These are phyloP conservation scores for Phortica variegata DNA, from an alignment of 1,140 invertebrate species.

Conservation along the genomic window DNA sequence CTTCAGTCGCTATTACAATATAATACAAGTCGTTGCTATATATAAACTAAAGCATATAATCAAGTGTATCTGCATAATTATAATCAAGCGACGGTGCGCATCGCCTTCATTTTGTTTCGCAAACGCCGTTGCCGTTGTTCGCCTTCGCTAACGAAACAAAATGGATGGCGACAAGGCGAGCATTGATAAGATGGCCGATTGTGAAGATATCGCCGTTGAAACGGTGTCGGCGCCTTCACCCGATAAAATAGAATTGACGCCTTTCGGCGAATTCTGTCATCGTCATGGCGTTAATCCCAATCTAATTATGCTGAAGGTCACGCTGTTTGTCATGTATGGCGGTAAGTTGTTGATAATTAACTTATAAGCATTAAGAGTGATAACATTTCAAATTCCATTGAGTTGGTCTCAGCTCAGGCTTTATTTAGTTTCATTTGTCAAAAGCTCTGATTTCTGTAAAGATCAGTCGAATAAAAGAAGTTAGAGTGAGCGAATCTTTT, in stretches of 20 bases:
- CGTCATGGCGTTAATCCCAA: conserved; percentile 67
- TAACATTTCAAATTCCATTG: neutral
- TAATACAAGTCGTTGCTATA: conserved; percentile 13
- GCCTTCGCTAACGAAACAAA: conserved; percentile 28
- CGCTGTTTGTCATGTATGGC: conserved; percentile 78
- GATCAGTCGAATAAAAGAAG: too few species aligned
- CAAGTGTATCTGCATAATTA: conserved; percentile 1
- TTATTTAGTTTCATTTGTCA: neutral
- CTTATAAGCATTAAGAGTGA: too few species aligned
- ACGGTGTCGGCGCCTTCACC: conserved; percentile 12
- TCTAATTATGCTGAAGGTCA: conserved; percentile 75
- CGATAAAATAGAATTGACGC: conserved; percentile 44
- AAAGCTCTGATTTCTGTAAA: too few species aligned
- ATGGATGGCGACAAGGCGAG: conserved; percentile 46
- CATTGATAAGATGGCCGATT: conserved; percentile 21
- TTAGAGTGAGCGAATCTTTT: too few species aligned
- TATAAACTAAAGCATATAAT: conserved; percentile 8
- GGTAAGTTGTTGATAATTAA: conserved; percentile 57
- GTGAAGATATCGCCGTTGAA: neutral
- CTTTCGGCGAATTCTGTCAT: conserved; percentile 47
- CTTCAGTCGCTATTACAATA: neutral
- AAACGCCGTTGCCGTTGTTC: neutral
- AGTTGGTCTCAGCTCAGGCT: neutral
- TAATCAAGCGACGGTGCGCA: too few species aligned
- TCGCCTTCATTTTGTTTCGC: neutral